Base-by-base conservation (phyloP, 1,140 invertebrate species). In the Acromyrmex heyeri region DNA sequence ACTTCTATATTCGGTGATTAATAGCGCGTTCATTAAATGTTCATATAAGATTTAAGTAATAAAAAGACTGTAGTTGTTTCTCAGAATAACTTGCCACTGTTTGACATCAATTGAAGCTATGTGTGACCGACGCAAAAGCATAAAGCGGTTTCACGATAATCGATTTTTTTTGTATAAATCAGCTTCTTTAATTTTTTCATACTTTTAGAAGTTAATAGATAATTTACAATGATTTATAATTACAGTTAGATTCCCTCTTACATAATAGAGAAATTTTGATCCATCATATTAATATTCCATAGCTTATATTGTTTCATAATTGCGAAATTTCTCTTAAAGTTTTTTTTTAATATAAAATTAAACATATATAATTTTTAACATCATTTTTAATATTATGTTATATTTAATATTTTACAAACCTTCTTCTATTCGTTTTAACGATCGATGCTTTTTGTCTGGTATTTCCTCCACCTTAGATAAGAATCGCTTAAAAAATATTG, bases 341-440 rank as follows among this genome's bases (percentile, higher is more conserved):
- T 16, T 27, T 10, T 21, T 3, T 38, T 12, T 38, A 21, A 14
- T 34, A 48, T 79, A 34, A 48, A 44, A 61, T 77, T 38, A 64
- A n/a, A 18, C n/a, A 16, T 57, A 18, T 27, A 57, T 38, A 3
- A 30, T 61, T 48, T 30, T 73, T 21, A 34, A 6, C 21, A 30
- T 59, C 18, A 55, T 44, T 10, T 8, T 44, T 10, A 44, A 44
- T 44, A 44, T 44, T 44, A 44, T 10, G 2, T 44, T 10, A 44
- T 10, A 44, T 44, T 44, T 44, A 44, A 44, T 7, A 59, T 38
- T 34, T n/a, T 34, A 24, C 69, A 50, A 48, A 83, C 79, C 79
- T 83, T 81, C 4, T 70, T 61, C 55, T 73, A 69, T 24, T 48
- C 18, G 79, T 48, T 83, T 83, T 61, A 48, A 34, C 62, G 18